phyloP scores from a whole-genome alignment of 2,888 invertebrate species.

The Cheilosia pagana region DNA sequence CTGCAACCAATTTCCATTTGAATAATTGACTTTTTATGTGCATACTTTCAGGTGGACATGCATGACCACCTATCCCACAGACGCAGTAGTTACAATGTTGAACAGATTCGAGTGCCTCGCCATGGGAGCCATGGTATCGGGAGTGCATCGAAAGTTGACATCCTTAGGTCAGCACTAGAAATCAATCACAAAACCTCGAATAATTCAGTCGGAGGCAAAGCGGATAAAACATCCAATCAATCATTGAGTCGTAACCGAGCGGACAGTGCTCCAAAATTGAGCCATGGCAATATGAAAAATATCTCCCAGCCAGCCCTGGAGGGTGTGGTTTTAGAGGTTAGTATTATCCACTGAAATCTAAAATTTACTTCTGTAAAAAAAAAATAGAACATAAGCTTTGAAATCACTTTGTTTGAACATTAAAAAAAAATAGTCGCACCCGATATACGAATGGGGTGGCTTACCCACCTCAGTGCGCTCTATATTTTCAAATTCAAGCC shows the following conservation, averaged over 20 bases:
- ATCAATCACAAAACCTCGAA: conserved; percentile 86
- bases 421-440: conserved; percentile 26
- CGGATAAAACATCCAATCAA: conserved; percentile 86
- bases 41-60: conserved; percentile 81
- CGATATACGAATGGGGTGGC: not conserved
- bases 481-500: conserved; percentile 62
- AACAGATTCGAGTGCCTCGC: conserved; percentile 80
- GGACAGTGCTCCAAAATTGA: conserved; percentile 87
- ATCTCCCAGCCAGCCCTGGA: conserved; percentile 86
- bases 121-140: conserved; percentile 81
- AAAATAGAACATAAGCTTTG: conserved; percentile 11
- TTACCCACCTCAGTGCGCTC: conserved; percentile 12
- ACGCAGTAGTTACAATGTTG: conserved; percentile 83
- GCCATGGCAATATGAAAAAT: conserved; percentile 85
- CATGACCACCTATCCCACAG: conserved; percentile 83
- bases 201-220: conserved; percentile 84
- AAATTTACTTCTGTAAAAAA: conserved; percentile 1
- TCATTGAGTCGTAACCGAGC: conserved; percentile 85
- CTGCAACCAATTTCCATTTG: not conserved
- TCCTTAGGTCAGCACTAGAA: conserved; percentile 89
- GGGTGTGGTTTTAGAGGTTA: conserved; percentile 86
- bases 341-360: conserved; percentile 55
- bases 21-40: conserved; percentile 2
- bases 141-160: conserved; percentile 85
- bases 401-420: not conserved